phyloP scores from a whole-genome alignment of 1,140 invertebrate species.

The Calliopsis andreniformis region DNA sequence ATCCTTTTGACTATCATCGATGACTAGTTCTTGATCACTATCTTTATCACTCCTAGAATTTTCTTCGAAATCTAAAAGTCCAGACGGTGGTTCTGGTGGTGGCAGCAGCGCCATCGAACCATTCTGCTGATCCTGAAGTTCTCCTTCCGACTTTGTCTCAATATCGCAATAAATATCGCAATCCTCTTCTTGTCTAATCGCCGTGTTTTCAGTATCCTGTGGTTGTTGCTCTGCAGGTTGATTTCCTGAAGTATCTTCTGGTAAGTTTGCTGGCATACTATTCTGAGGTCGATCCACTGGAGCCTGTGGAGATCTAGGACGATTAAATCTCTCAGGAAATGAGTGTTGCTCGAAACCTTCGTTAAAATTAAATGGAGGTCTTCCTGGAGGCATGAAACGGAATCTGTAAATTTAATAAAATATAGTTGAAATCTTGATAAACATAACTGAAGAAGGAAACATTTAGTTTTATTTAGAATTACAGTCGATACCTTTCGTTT shows the following conservation, averaged over 20 bases:
- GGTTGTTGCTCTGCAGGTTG: constrained; percentile 28
- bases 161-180: constrained; percentile 79
- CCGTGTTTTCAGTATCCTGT: constrained; percentile 19
- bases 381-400: constrained; percentile 37
- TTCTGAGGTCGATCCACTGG: constrained; percentile 27
- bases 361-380: constrained; percentile 37
- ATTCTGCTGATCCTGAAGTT: constrained; percentile 57
- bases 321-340: constrained; percentile 47
- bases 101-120: constrained; percentile 70
- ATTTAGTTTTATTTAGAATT: not conserved
- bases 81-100: constrained; percentile 83
- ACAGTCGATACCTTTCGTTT: constrained; percentile 66
- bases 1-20: constrained; percentile 83
- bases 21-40: constrained; percentile 85
- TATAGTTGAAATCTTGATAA: not conserved
- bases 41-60: constrained; percentile 82
- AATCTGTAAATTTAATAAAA: constrained; percentile 24
- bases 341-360: constrained; percentile 53
- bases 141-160: constrained; percentile 68
- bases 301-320: constrained; percentile 48
- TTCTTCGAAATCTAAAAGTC: constrained; percentile 78
- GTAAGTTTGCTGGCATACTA: constrained; percentile 38
- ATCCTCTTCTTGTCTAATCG: constrained; percentile 70
- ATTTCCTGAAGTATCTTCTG: constrained; percentile 41
- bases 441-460: not conserved